Percentiles rank a stretch among this genome's conserved stretches.
Conservation (phyloP, 2,888 invertebrate genomes). For the Graphium colonna region DNA sequence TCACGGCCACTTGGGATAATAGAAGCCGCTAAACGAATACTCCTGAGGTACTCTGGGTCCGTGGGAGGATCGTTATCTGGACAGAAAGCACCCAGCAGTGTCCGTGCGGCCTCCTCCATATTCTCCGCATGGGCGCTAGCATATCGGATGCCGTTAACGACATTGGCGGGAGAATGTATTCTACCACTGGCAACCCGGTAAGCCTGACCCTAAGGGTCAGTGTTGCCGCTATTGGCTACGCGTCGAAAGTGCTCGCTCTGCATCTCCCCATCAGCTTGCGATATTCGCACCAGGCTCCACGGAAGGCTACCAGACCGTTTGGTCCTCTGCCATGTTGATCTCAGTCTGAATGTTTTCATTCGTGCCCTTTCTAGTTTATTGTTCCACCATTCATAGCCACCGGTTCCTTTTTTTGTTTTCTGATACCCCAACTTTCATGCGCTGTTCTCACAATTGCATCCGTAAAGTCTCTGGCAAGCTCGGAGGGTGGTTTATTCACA, state of each 20-base stretch:
- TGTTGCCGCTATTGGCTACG: not conserved
- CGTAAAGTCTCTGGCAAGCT: not conserved
- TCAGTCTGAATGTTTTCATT: not conserved
- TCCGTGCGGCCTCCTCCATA: constrained; percentile 24
- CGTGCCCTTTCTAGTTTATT: not conserved
- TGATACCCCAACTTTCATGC: not conserved
- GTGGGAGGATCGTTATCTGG: not conserved
- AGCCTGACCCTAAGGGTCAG: not conserved
- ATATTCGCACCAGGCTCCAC: not conserved
- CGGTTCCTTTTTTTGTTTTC: not conserved
- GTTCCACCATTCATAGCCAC: constrained; percentile 3
- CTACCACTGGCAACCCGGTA: not conserved
- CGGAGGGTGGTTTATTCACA: not conserved
- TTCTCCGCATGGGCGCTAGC: not conserved
- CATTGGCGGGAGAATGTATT: not conserved
- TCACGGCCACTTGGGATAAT: constrained; percentile 26
- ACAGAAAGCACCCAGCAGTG: not conserved
- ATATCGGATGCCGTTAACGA: constrained; percentile 5
- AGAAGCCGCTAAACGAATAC: constrained; percentile 28
- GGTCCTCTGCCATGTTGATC: not conserved
- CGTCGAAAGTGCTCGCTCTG: not conserved
- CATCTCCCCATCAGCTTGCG: not conserved
- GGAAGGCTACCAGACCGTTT: not conserved
- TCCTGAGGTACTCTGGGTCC: constrained; percentile 30
- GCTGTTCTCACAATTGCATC: not conserved